phyloP scores from a whole-genome alignment of 1,140 invertebrate genomes.

The Druon quercuslanigerum region DNA sequence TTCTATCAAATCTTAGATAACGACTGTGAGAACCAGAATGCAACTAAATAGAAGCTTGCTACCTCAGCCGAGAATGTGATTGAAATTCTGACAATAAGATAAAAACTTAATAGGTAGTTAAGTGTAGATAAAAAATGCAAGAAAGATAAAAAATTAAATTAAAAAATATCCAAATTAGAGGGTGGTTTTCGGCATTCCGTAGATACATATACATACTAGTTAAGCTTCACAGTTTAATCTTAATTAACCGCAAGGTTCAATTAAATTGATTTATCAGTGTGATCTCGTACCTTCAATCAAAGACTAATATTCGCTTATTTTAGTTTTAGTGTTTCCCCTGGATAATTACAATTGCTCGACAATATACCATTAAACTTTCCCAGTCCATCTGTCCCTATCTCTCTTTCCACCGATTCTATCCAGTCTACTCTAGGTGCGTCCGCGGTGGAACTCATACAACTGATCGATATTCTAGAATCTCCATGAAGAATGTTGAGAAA shows the following conservation, averaged over 20 bases:
- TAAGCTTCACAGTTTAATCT: too few species aligned
- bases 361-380: neutral
- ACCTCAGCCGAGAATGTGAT: neutral
- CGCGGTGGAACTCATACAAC: neutral
- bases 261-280: neutral
- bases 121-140: neutral
- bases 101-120: neutral
- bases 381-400: neutral
- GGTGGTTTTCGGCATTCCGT: too few species aligned
- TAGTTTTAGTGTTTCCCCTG: neutral
- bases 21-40: neutral
- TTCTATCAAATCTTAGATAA: too few species aligned
- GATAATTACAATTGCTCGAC: neutral
- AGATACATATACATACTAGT: too few species aligned
- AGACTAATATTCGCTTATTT: neutral
- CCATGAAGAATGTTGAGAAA: neutral
- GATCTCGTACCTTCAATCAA: neutral
- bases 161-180: neutral
- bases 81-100: neutral
- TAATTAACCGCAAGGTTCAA: neutral
- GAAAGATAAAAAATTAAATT: neutral
- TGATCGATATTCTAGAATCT: conserved; percentile 24
- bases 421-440: neutral
- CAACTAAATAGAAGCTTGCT: neutral
- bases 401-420: neutral